Conservation (phyloP, 2,888 invertebrate genomes). For the Cerastoderma edule region DNA sequence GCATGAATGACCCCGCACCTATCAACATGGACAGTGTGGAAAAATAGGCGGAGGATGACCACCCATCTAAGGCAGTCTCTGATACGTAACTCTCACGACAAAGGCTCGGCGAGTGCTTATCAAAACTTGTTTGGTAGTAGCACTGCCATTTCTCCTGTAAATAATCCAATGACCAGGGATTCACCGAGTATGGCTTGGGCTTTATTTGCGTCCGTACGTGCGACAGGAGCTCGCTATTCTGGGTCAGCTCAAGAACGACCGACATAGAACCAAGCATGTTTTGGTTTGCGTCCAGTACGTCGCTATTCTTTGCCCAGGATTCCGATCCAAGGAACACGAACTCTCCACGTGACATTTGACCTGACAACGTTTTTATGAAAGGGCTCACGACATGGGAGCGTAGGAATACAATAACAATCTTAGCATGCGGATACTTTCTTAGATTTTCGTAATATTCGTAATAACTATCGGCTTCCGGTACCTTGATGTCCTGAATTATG, state of each 20-base stretch:
- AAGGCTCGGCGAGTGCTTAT: constrained; percentile 22
- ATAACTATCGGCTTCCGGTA: constrained; percentile 37
- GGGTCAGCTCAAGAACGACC: constrained; percentile 38
- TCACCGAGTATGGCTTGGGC: constrained; percentile 17
- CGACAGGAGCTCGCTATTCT: constrained; percentile 21
- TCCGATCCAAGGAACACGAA: constrained; percentile 63
- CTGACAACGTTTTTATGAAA: constrained; percentile 20
- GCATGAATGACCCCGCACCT: constrained; percentile 18
- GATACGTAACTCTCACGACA: constrained; percentile 20
- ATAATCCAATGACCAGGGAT: constrained; percentile 42
- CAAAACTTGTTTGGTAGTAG: constrained; percentile 41
- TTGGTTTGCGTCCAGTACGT: constrained; percentile 24
- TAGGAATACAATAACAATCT: constrained; percentile 54
- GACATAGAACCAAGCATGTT: constrained; percentile 47
- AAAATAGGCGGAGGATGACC: constrained; percentile 34
- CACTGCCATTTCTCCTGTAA: constrained; percentile 43
- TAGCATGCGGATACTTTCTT: constrained; percentile 40
- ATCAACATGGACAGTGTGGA: constrained; percentile 30
- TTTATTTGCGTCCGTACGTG: constrained; percentile 25
- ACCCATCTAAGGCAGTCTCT: constrained; percentile 16
- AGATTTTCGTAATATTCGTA: constrained; percentile 35
- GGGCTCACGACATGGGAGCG: constrained; percentile 33
- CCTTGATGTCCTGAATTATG: constrained; percentile 44
- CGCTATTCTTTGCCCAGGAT: constrained; percentile 41
- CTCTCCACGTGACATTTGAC: constrained; percentile 38